Evolutionary conservation across 2,113 vertebrate genomes (phyloP).

Genomic region (Chloroceryle aenea): DNA sequence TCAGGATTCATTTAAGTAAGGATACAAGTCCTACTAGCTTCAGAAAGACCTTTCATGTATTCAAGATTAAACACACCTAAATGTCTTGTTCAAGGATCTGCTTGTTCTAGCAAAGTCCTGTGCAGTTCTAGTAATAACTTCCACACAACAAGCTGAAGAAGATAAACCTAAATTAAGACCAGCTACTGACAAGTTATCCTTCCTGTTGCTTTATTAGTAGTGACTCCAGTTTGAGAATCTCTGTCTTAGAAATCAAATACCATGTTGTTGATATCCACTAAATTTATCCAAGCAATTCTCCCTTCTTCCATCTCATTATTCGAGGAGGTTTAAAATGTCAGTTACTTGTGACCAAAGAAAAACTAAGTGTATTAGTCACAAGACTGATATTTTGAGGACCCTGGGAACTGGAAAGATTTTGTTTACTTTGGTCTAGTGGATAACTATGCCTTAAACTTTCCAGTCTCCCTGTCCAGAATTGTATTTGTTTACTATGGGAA

Average conservation of each 20-base stretch:
- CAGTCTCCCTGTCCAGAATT: too few relatives aligned
- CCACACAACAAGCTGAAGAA: background rate
- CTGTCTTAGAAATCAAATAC: background rate
- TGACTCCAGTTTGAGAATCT: background rate
- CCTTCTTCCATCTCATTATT: background rate
- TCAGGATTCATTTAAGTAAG: background rate
- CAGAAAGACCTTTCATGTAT: background rate
- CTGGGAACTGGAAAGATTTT: background rate
- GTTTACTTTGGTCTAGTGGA: background rate
- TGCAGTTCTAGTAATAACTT: background rate
- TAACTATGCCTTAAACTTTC: too few relatives aligned
- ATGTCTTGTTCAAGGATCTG: background rate
- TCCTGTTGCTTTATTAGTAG: background rate
- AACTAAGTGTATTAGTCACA: background rate
- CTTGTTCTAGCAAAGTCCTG: background rate
- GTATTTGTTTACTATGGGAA: too few relatives aligned
- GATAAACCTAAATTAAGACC: background rate
- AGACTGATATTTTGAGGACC: background rate
- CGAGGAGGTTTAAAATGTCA: background rate
- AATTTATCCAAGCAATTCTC: background rate
- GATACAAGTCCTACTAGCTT: background rate
- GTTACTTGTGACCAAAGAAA: background rate
- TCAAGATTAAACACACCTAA: background rate
- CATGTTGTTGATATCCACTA: background rate
- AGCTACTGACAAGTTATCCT: background rate